phyloP scores from a whole-genome alignment of 2,797 vertebrate genomes.

The Lithobates sylvaticus region DNA sequence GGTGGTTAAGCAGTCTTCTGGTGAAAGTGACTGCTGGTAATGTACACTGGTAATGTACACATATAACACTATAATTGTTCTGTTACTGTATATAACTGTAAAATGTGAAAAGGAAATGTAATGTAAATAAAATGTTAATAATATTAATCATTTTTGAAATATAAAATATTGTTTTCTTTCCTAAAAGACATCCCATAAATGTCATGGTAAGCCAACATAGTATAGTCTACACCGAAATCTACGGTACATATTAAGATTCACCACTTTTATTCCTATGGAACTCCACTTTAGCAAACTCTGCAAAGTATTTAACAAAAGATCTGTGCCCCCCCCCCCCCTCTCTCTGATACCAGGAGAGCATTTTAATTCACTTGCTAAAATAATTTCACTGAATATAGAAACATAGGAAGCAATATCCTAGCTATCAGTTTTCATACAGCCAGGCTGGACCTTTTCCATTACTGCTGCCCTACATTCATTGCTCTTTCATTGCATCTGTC shows the following conservation, averaged over 20 bases:
- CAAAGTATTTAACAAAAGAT: slow-evolving; percentile 70
- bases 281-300: slow-evolving; percentile 69
- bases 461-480: slow-evolving; percentile 82
- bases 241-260: too few species aligned
- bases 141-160: not conserved
- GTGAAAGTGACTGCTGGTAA: not conserved
- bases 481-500: slow-evolving; percentile 86
- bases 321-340: slow-evolving; percentile 42
- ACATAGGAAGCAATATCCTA: slow-evolving; percentile 84
- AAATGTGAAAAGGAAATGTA: not conserved
- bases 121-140: not conserved
- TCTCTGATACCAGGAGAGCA: slow-evolving; percentile 74
- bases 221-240: too few species aligned
- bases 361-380: slow-evolving; percentile 83
- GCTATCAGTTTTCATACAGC: slow-evolving; percentile 89
- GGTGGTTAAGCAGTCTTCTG: too few species aligned
- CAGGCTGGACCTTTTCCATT: slow-evolving; percentile 82
- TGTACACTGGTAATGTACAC: not conserved
- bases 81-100: not conserved
- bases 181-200: not conserved
- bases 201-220: not conserved
- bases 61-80: not conserved
- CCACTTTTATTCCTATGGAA: slow-evolving; percentile 18
- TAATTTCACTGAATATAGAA: slow-evolving; percentile 77
- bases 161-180: not conserved